phyloP scores from a whole-genome alignment of 2,888 invertebrate species.

The Anaspis maculata region DNA sequence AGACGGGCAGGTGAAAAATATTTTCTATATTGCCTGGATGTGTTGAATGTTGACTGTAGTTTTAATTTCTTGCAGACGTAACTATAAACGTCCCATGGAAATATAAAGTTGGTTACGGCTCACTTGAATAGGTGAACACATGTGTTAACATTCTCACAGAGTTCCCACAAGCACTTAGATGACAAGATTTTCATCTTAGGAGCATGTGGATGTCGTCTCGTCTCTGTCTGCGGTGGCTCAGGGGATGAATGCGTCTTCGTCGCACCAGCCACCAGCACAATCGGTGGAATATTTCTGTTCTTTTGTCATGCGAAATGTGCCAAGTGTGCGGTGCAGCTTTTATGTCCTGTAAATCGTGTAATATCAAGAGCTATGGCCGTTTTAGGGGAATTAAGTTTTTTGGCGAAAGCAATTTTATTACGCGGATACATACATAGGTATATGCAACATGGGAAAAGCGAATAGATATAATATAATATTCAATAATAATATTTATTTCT shows the following conservation, averaged over 20 bases:
- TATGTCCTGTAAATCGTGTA: too few species aligned
- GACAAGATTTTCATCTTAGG: conserved; percentile 41
- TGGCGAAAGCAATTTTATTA: conserved; percentile 8
- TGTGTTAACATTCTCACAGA: conserved; percentile 39
- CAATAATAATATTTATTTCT: too few species aligned
- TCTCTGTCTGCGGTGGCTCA: conserved; percentile 7
- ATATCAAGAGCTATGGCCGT: conserved; percentile 11
- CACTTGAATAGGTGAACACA: conserved; percentile 31
- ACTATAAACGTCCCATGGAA: too few species aligned
- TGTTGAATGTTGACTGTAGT: too few species aligned
- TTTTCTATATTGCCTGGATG: too few species aligned
- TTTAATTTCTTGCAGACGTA: too few species aligned
- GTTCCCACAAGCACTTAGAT: conserved; percentile 38
- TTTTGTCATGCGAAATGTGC: conserved; percentile 16
- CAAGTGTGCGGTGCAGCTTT: too few species aligned
- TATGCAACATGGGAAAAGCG: too few species aligned
- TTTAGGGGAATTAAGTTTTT: conserved; percentile 10
- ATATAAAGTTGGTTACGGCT: conserved; percentile 15
- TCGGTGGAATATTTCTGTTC: conserved; percentile 14
- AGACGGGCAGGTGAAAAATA: too few species aligned
- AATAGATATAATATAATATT: too few species aligned
- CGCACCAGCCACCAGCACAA: conserved; percentile 12
- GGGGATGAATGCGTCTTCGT: conserved; percentile 4
- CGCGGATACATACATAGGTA: too few species aligned
- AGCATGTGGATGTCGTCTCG: conserved; percentile 23